phyloP scores from a whole-genome alignment of 2,888 invertebrate species.

The Agrenia bidenticulata region DNA sequence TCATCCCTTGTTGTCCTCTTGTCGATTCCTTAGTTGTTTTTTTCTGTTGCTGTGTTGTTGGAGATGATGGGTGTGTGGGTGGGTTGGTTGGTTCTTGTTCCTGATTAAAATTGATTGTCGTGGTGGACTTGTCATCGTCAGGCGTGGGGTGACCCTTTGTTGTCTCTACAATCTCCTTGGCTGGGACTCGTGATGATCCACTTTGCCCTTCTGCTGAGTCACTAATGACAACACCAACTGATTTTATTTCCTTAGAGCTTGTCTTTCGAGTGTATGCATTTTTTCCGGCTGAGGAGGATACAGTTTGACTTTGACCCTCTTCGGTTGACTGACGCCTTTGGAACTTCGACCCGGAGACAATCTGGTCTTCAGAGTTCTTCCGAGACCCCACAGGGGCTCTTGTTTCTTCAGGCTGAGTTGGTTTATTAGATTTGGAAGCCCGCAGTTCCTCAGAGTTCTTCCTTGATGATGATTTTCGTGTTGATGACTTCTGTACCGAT shows the following conservation, averaged over 20 bases:
- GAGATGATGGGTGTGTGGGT: constrained; percentile 1
- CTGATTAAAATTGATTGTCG: constrained; percentile 15
- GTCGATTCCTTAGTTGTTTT: neutral
- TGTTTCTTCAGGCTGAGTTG: neutral
- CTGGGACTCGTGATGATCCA: neutral
- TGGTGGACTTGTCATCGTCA: neutral
- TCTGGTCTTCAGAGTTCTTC: too few relatives aligned
- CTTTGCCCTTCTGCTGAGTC: constrained; percentile 1
- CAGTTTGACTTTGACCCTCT: constrained; percentile 6
- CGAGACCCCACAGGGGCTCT: too few relatives aligned
- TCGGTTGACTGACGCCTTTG: constrained; percentile 23
- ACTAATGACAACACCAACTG: neutral
- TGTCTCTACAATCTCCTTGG: neutral
- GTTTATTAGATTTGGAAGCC: neutral
- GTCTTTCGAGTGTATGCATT: constrained; percentile 21
- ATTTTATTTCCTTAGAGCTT: constrained; percentile 32
- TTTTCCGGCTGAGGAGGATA: constrained; percentile 8
- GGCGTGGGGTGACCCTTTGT: neutral
- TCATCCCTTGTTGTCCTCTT: neutral
- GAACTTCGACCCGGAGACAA: neutral
- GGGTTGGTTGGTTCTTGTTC: constrained; percentile 4
- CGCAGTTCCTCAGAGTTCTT: constrained; percentile 17
- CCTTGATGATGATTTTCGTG: constrained; percentile 3
- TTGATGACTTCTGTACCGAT: neutral
- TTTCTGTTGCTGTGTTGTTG: constrained; percentile 6